Base-by-base conservation (phyloP, 35 echinoderm and acorn worm genomes). In the Acanthaster planci region DNA sequence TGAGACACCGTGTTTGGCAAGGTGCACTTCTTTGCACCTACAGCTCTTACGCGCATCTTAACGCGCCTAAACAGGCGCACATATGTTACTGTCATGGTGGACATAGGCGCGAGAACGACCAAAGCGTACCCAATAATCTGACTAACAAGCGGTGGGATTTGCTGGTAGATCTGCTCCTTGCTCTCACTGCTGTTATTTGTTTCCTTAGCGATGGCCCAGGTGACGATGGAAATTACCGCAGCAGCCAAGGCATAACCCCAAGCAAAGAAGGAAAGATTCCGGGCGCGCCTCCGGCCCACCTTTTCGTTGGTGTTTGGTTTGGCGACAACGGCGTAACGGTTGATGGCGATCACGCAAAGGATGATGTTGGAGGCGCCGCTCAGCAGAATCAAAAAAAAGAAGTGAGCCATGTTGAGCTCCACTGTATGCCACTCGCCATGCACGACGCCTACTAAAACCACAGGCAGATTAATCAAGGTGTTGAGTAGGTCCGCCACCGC, bases 251-350 rank as follows among this genome's bases (percentile, higher is more conserved):
- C 64, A 8, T 72, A 26, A 8, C 64, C 2, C 30, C 64, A 72
- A 26, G 64, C 64, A 26, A 27, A 72, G 64, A 72, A 12, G 23
- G 64, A 31, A 1, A 72, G 64, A 26, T 35, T 72, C 64, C 23
- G 18, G 64, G 64, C 64, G 23, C 64, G 64, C 64, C 7, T 35
- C 23, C 64, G 26, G 10, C 64, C 64, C 2, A 72, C 64, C 64
- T 72, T 72, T 26, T 72, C 64, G 64, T 26, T 72, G 64, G 64
- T 72, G 64, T 72, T 72, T 19, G 64, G 64, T 35, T 72, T 72
- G 26, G 64, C 18, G 26, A 72, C 64, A 19, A 72, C 64, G 23
- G 64, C 64, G 15, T 72, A 72, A 1, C 64, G 64, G 23, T 72
- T 72, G 64, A 72, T 72, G 26, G 64, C 23, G 23, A 72, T 72